Conservation (phyloP, 2,113 vertebrate species). For the Pseudopipra pipra region DNA sequence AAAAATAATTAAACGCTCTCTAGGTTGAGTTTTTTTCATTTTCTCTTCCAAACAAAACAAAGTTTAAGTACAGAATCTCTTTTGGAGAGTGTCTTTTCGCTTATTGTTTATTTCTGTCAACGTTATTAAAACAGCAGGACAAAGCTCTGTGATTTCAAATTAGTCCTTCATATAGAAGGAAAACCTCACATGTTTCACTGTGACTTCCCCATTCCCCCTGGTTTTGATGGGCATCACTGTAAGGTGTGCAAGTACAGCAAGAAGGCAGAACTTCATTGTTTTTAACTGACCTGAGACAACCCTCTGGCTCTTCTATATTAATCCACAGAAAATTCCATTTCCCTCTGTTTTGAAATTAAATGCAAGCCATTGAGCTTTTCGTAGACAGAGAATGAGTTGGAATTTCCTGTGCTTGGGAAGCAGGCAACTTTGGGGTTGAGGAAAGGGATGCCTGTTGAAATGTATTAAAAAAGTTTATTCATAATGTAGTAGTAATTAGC, state of each 20-base stretch:
- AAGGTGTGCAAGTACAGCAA: neutral
- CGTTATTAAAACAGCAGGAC: neutral
- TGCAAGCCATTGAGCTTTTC: neutral
- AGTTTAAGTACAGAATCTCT: neutral
- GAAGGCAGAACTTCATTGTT: neutral
- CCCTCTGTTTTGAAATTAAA: neutral
- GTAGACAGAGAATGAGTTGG: neutral
- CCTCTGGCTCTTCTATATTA: neutral
- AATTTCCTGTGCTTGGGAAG: neutral
- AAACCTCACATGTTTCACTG: neutral
- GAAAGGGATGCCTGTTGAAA: neutral
- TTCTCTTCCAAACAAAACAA: neutral
- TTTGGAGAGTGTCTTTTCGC: neutral
- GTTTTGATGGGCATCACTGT: neutral
- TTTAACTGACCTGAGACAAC: neutral
- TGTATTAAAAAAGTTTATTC: neutral
- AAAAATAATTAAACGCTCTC: neutral
- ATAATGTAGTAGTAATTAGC: neutral
- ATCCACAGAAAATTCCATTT: neutral
- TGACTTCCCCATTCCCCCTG: neutral
- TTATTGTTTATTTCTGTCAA: neutral
- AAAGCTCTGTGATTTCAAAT: neutral
- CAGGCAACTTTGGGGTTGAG: neutral
- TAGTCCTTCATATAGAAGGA: neutral
- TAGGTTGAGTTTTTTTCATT: neutral